Conservation (phyloP, 2,113 vertebrate genomes). For the Bubo bubo region DNA sequence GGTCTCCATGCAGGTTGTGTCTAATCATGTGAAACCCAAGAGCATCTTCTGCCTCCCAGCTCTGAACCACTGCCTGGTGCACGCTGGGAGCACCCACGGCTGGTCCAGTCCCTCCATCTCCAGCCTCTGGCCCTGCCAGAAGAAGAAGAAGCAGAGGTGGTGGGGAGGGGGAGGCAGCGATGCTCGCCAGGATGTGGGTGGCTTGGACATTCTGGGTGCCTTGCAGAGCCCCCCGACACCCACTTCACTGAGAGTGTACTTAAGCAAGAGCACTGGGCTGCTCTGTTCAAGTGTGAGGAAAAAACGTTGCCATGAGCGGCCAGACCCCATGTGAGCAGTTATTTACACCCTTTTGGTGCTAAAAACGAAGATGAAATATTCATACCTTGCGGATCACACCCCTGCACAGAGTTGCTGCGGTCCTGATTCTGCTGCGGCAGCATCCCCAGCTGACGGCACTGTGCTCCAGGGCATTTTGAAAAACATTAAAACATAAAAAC, state of each 20-base stretch:
- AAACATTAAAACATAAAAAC: not conserved
- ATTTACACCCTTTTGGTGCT: not conserved
- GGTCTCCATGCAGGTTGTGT: not conserved
- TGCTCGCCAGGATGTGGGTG: not conserved
- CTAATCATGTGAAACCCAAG: not conserved
- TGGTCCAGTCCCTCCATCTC: not conserved
- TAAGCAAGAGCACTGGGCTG: rapidly evolving
- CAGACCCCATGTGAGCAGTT: not conserved
- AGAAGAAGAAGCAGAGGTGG: not conserved
- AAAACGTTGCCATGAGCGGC: not conserved
- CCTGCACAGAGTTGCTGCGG: not conserved
- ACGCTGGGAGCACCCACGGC: not conserved
- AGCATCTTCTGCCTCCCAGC: not conserved
- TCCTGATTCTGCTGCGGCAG: not conserved
- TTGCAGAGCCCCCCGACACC: not conserved
- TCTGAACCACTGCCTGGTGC: rapidly evolving
- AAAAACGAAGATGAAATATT: not conserved
- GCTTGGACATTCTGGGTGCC: not conserved
- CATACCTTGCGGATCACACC: not conserved
- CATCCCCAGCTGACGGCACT: not conserved
- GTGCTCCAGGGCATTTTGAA: not conserved
- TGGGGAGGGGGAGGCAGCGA: not conserved
- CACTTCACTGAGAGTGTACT: not conserved
- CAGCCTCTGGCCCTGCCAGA: not conserved
- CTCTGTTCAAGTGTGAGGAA: not conserved